Conservation (phyloP, 2,113 vertebrate genomes). For the Gopherus flavomarginatus region DNA sequence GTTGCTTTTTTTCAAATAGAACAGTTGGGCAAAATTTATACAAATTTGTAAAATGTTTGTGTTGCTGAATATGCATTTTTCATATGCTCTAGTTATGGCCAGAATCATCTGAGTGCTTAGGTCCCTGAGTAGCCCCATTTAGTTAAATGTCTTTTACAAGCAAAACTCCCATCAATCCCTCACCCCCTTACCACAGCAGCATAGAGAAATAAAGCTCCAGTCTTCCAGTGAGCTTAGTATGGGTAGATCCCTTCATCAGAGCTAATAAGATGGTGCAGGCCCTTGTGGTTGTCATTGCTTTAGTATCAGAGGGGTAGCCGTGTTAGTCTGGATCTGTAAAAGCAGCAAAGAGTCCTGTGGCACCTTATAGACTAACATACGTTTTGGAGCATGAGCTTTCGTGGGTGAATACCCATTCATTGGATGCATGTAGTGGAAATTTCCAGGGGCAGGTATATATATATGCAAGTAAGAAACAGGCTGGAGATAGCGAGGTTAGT, state of each 20-base stretch:
- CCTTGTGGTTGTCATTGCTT: background rate
- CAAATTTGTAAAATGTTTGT: background rate
- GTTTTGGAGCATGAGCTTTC: too few relatives aligned
- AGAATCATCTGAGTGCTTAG: background rate
- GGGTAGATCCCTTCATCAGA: background rate
- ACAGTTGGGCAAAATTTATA: background rate
- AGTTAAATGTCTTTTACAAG: background rate
- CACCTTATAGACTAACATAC: too few relatives aligned
- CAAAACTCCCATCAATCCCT: background rate
- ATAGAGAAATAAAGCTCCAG: background rate
- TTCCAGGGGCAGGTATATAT: too few relatives aligned
- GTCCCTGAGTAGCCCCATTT: background rate
- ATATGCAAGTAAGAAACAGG: too few relatives aligned
- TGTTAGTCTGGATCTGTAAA: too few relatives aligned
- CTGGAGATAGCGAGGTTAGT: too few relatives aligned
- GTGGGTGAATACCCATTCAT: too few relatives aligned
- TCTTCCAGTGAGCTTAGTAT: background rate
- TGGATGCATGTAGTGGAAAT: too few relatives aligned
- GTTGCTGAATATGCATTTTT: background rate
- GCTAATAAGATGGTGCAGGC: background rate
- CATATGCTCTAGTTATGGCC: background rate
- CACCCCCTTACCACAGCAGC: rapidly evolving
- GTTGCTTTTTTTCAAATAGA: background rate
- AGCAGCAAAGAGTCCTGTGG: too few relatives aligned
- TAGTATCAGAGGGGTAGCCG: too few relatives aligned